Base-by-base conservation (phyloP, 2,113 vertebrate species). In the Poeciliopsis retropinna region DNA sequence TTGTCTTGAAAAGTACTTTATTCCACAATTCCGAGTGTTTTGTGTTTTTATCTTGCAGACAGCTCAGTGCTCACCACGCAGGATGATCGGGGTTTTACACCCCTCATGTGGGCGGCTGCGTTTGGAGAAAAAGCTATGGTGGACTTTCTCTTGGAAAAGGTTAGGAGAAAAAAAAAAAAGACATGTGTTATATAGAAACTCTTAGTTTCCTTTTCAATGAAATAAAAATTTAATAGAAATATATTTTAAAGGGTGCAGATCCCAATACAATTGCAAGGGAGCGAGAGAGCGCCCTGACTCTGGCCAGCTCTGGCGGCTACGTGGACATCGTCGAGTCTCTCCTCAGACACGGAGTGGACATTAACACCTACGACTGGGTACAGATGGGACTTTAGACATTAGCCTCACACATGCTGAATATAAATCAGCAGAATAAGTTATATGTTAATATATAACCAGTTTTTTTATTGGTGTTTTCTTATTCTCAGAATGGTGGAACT, bases 321-420 rank as follows among this genome's bases (percentile, higher is more conserved):
- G 96, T 95, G 0, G 97, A 98, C 89, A 99, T 99, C 0, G 96
- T 98, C 12, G 82, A 87, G 79, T 17, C 96, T 76, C 91, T 99
- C 60, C 94, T 99, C 3, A 94, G 93, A 75, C 93, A 94, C 0
- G 94, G 95, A 0, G 96, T 97, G 70, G 97, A 99, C 85, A 95
- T 99, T 73, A 95, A 99, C 88, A 96, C 93, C 67, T 99, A 97
- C 0, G 98, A 99, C 86, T 99, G 97, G 97, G 97, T 99, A 93
- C 29, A 71, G 41, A 44, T 15, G 63, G 28, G 27, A 67, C 60
- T 73, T 31, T 28, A 39, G 47, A 3, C 75, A 5, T 28, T 2
- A 0, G 34, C 57, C 66, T 69, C 11, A 67, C 15, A 69, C 73
- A 67, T 31, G 22, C 25, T 9, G 0, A 7, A 27, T 0, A 62